Evolutionary conservation across 2,888 invertebrate genomes (phyloP).

Genomic region (Thecocarcelia acutangulata): DNA sequence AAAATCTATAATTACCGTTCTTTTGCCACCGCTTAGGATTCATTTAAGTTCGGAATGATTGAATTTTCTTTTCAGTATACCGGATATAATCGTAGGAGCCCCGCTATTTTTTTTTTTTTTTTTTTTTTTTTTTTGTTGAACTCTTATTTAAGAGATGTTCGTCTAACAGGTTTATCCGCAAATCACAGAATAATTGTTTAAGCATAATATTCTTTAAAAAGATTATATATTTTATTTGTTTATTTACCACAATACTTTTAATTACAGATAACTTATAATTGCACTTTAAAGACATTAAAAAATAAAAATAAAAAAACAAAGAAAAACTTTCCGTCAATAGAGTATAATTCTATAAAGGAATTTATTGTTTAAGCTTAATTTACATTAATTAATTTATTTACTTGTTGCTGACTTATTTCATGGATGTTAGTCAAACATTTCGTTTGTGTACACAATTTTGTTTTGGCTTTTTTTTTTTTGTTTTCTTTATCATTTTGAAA

Average conservation of each 20-base stretch:
- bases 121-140: no score
- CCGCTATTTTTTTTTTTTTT: no score
- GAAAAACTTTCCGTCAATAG: slow-evolving; percentile 26
- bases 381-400: slow-evolving; percentile 50
- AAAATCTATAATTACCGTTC: no score
- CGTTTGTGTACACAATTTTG: slow-evolving; percentile 15
- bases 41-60: no score
- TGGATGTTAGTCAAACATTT: slow-evolving; percentile 38
- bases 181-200: slow-evolving; percentile 9
- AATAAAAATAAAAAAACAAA: not conserved
- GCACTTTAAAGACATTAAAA: not conserved
- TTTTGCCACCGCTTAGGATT: no score
- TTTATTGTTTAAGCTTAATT: slow-evolving; percentile 60
- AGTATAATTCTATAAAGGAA: slow-evolving; percentile 39
- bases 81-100: no score
- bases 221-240: slow-evolving; percentile 8
- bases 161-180: no score
- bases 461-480: slow-evolving; percentile 4
- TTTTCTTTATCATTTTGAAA: slow-evolving; percentile 19
- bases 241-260: slow-evolving; percentile 2
- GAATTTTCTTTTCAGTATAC: no score
- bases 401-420: slow-evolving; percentile 29
- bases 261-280: slow-evolving; percentile 16
- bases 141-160: no score
- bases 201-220: not conserved